Conservation (phyloP, 1,140 invertebrate genomes). For the Stegodyphus dumicola region DNA sequence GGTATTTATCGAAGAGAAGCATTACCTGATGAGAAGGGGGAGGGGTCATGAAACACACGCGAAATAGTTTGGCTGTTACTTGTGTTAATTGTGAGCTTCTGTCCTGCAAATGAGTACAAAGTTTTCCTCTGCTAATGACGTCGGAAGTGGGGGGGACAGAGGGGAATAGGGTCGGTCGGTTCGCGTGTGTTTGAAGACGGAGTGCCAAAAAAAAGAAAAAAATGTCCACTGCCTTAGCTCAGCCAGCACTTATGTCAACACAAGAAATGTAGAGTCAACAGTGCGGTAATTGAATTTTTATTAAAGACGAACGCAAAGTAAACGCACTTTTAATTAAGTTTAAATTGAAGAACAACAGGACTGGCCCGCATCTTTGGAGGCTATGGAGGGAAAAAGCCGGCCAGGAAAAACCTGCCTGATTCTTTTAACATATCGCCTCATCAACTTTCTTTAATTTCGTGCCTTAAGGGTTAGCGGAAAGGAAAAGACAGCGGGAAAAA, state of each 20-base stretch:
- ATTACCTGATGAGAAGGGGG: constrained; percentile 15
- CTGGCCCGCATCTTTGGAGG: constrained; percentile 46
- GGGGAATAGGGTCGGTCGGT: constrained; percentile 34
- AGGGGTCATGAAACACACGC: constrained; percentile 34
- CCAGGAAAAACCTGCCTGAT: constrained; percentile 54
- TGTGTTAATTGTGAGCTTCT: constrained; percentile 56
- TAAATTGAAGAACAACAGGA: constrained; percentile 61
- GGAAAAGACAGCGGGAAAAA: constrained; percentile 49
- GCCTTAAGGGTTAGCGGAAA: constrained; percentile 56
- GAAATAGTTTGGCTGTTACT: constrained; percentile 59
- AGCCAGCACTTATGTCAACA: constrained; percentile 57
- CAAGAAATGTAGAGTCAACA: constrained; percentile 61
- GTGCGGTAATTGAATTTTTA: constrained; percentile 61
- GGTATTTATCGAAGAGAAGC: constrained; percentile 52
- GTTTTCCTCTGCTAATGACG: constrained; percentile 56
- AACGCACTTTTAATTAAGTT: constrained; percentile 61
- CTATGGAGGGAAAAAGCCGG: constrained; percentile 40
- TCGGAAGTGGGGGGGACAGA: constrained; percentile 7
- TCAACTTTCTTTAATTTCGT: constrained; percentile 61
- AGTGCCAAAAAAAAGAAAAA: constrained; percentile 56
- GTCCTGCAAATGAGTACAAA: constrained; percentile 60
- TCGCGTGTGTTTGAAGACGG: constrained; percentile 56
- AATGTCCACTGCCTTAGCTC: constrained; percentile 56
- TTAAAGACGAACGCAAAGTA: constrained; percentile 61
- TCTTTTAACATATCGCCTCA: constrained; percentile 61